Conservation (phyloP, 2,113 vertebrate species). For the Girardinichthys multiradiatus region DNA sequence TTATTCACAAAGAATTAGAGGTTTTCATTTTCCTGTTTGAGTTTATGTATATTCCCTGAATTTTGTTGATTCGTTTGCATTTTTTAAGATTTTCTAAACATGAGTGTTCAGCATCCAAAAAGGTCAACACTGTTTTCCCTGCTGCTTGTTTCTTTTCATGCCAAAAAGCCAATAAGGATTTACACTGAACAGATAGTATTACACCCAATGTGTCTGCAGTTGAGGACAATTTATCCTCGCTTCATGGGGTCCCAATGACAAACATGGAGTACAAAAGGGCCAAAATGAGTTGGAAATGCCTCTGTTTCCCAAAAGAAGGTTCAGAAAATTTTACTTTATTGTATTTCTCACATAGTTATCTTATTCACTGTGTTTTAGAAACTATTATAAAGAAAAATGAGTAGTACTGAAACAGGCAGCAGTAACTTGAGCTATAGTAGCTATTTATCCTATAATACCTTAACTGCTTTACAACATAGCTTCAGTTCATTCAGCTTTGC, state of each 20-base stretch:
- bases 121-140: neutral
- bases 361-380: neutral
- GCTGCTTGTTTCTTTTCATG: neutral
- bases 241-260: neutral
- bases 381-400: neutral
- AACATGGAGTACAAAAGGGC: neutral
- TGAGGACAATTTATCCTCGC: neutral
- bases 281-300: neutral
- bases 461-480: too few species aligned
- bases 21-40: neutral
- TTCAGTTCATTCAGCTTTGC: too few species aligned
- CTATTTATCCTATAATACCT: too few species aligned
- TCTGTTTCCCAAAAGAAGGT: neutral
- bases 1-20: neutral
- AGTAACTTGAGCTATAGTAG: too few species aligned
- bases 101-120: constrained; percentile 14
- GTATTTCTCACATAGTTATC: neutral
- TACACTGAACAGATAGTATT: neutral
- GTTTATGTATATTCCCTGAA: neutral
- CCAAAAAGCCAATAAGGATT: neutral
- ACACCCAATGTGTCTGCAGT: neutral
- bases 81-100: constrained; percentile 12
- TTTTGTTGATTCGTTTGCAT: constrained; percentile 13
- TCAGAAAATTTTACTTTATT: neutral
- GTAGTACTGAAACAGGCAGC: too few species aligned